A percentile compares a stretch with the other conserved stretches of the same genome.
Conservation (phyloP, 2,888 invertebrate species). For the Polydrusus tereticollis region DNA sequence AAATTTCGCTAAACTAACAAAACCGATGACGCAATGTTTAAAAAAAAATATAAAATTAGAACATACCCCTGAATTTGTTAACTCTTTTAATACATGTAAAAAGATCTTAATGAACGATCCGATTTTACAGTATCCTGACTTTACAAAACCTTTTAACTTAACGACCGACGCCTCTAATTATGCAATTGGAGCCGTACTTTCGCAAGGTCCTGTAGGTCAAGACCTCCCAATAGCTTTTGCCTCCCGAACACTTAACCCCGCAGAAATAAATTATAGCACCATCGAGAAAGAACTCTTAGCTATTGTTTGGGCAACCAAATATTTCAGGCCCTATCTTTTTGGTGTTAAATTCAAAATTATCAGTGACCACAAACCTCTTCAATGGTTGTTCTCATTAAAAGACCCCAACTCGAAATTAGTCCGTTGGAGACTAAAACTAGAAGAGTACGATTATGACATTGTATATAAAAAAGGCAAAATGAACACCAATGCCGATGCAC, state of each 20-base stretch:
- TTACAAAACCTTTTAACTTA: slow-evolving; percentile 32
- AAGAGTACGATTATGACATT: background rate
- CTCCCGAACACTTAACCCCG: slow-evolving; percentile 7
- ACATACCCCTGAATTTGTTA: slow-evolving; percentile 25
- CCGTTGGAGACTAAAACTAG: slow-evolving; percentile 36
- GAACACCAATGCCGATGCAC: background rate
- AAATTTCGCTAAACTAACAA: too few species aligned
- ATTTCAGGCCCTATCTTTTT: slow-evolving; percentile 17
- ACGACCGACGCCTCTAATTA: slow-evolving; percentile 34
- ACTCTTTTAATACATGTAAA: slow-evolving; percentile 18
- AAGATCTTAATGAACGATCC: slow-evolving; percentile 27
- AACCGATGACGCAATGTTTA: too few species aligned
- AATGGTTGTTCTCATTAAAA: slow-evolving; percentile 50
- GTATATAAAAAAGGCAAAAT: background rate
- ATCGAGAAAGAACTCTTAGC: slow-evolving; percentile 18
- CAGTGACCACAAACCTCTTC: slow-evolving; percentile 51
- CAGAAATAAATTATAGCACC: background rate
- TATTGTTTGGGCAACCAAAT: slow-evolving; percentile 8
- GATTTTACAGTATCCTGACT: slow-evolving; percentile 34
- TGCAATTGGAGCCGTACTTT: slow-evolving; percentile 30
- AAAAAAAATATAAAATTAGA: too few species aligned
- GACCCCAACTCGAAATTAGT: slow-evolving; percentile 48
- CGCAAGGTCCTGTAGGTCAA: slow-evolving; percentile 21
- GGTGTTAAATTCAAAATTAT: slow-evolving; percentile 4
- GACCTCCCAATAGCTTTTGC: slow-evolving; percentile 24